These are phyloP conservation scores for Amphilophus citrinellus DNA, from an alignment of 2,113 vertebrate species.

Conservation along the genomic window DNA sequence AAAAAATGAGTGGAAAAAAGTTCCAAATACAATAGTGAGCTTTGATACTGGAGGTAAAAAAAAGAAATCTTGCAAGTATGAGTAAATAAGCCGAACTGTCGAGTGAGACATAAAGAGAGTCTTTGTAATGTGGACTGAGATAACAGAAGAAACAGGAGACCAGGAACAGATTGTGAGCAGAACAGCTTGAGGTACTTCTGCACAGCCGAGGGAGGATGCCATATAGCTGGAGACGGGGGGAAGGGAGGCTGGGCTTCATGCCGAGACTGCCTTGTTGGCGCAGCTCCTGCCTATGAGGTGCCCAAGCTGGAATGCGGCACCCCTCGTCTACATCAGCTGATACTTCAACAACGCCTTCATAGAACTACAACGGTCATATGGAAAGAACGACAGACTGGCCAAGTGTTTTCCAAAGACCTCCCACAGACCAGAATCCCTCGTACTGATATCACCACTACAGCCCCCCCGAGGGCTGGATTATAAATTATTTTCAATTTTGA, in stretches of 20 bases:
- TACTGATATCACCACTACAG: not conserved
- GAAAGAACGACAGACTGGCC: conserved; percentile 40
- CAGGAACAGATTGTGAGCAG: conserved; percentile 69
- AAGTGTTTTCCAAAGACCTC: conserved; percentile 39
- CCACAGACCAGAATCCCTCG: conserved; percentile 11
- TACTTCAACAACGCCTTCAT: conserved; percentile 53
- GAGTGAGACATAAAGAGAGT: conserved; percentile 42
- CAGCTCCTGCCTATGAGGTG: conserved; percentile 67
- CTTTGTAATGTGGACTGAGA: conserved; percentile 56
- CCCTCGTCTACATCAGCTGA: conserved; percentile 69
- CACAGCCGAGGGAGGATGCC: conserved; percentile 67
- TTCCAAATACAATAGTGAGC: not conserved
- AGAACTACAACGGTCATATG: conserved; percentile 25
- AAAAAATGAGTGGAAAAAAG: not conserved
- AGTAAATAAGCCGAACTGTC: conserved; percentile 21
- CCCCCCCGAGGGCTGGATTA: not conserved
- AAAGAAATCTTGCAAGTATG: not conserved
- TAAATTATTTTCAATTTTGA: conserved; percentile 3
- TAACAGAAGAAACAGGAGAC: conserved; percentile 53
- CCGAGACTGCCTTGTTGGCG: conserved; percentile 66
- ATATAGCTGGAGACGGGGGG: conserved; percentile 41
- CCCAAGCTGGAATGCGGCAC: conserved; percentile 66
- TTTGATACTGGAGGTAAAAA: conserved; percentile 21
- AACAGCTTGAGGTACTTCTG: conserved; percentile 75
- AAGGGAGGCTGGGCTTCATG: conserved; percentile 45